Evolutionary conservation across 2,797 vertebrate species (phyloP), one percentile per base, ranked within the genome.

Genomic region (Yasuhikotakia modesta): DNA sequence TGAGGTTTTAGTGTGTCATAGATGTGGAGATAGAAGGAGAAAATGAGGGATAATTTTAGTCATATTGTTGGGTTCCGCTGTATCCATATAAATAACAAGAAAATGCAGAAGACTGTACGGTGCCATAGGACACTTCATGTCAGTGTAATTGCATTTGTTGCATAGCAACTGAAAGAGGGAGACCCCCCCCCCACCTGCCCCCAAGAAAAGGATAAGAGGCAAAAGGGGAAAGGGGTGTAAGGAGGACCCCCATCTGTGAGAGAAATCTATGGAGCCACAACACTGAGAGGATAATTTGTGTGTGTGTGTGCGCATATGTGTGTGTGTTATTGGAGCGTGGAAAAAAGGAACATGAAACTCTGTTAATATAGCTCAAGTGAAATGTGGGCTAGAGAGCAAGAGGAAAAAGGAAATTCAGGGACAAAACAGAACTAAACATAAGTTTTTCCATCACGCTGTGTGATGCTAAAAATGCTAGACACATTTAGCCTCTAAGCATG

Each of bases 141-240:
- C 39, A 3, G 30, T 73, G 11, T 55, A 61, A 64, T 45, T 63
- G 39, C 43, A 32, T 39, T 70, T 13, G 80, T 86, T 82, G 76
- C 75, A 79, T 80, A 82, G 83, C 82, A 81, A 78, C 81, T 60
- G 27, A 67, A 66, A 70, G 61, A 14, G 13, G 22, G 32, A 24
- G 35, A 24, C 39, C 45, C 46, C 68, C n/a, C n/a, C n/a, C n/a
- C n/a, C 43, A 21, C 16, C 14, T 1, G 57, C 21, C 5, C 10
- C 35, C 6, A 39, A 70, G 55, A 22, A 66, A 48, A 71, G 65
- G 71, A 74, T 63, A 61, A 61, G 60, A 63, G 60, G 24, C 43
- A 46, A 74, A 65, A 13, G 24, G 30, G 43, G 70, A 60, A 57
- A 46, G 21, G 46, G 71, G 32, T 35, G 30, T 66, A 52, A 48